Evolutionary conservation across 2,113 vertebrate genomes (phyloP).

Genomic region (Damaliscus lunatus): DNA sequence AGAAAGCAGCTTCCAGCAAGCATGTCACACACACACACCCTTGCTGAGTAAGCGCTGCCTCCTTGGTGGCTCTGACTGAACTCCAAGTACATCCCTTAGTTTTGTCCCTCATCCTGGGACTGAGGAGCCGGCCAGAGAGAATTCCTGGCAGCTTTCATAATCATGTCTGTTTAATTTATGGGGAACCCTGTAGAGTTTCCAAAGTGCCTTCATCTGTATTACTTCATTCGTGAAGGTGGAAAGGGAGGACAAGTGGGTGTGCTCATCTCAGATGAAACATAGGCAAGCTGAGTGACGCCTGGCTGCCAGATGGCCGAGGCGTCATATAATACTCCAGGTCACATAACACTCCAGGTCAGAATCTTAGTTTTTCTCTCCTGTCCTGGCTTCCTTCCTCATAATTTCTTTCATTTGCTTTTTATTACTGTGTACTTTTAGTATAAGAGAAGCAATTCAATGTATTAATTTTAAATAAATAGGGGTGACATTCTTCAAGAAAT

Average conservation of each 20-base stretch:
- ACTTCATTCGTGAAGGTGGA: background rate
- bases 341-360: background rate
- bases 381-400: background rate
- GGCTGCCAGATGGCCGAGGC: fast-evolving
- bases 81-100: background rate
- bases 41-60: background rate
- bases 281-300: background rate
- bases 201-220: background rate
- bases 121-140: background rate
- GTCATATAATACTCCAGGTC: fast-evolving
- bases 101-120: background rate
- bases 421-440: background rate
- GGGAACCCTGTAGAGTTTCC: background rate
- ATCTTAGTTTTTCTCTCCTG: background rate
- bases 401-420: background rate
- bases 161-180: background rate
- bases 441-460: background rate
- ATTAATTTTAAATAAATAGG: background rate
- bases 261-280: background rate
- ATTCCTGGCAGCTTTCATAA: background rate
- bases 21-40: background rate
- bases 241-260: background rate
- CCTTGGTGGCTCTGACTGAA: background rate
- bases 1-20: background rate
- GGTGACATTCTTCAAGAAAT: background rate